Conservation (phyloP, 1,140 invertebrate species). For the Panulirus ornatus region DNA sequence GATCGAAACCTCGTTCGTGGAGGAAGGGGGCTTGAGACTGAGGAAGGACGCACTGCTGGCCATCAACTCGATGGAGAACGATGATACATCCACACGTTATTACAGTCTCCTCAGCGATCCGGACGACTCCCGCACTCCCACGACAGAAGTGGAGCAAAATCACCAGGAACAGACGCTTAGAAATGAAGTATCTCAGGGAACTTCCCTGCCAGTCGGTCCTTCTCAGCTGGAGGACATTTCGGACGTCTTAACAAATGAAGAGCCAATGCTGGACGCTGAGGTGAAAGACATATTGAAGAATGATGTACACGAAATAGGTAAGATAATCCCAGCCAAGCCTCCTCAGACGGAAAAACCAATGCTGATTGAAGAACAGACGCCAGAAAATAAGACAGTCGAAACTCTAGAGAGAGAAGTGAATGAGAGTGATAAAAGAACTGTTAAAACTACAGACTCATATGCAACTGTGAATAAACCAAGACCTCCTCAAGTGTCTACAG, state of each 20-base stretch:
- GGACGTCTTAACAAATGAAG: neutral
- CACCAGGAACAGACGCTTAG: neutral
- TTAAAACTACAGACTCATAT: neutral
- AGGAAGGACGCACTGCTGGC: slow-evolving; percentile 49
- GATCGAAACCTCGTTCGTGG: slow-evolving; percentile 50
- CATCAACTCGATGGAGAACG: slow-evolving; percentile 55
- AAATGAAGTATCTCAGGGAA: neutral
- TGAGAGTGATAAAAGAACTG: slow-evolving; percentile 18
- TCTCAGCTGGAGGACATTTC: neutral
- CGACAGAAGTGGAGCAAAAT: slow-evolving; percentile 12
- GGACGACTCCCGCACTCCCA: slow-evolving; percentile 28
- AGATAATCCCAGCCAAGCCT: neutral
- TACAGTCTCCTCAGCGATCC: slow-evolving; percentile 51
- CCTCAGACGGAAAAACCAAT: neutral
- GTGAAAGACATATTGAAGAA: no score
- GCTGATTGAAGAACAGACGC: neutral
- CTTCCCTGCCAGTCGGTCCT: neutral
- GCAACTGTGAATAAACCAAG: neutral
- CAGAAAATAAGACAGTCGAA: neutral
- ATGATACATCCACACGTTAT: slow-evolving; percentile 48
- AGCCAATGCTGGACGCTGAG: neutral
- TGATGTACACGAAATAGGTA: neutral
- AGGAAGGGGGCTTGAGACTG: slow-evolving; percentile 45
- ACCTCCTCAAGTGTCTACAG: neutral
- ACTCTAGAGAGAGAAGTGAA: neutral